Conservation (phyloP, 2,888 invertebrate genomes). For the Hyposoter didymator region DNA sequence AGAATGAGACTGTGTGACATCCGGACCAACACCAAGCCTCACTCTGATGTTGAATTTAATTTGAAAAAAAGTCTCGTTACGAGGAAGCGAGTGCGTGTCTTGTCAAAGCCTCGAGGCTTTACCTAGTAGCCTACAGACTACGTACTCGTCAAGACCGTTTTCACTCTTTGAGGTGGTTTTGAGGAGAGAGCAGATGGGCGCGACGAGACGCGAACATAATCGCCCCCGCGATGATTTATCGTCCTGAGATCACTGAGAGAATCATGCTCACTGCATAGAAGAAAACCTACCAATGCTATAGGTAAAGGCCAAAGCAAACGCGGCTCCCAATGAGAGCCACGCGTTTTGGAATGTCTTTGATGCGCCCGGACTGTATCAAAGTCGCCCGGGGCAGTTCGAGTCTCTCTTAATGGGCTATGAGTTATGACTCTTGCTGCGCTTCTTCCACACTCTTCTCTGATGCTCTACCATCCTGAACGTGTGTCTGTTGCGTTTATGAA, state of each 20-base stretch:
- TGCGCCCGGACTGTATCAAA: constrained; percentile 81
- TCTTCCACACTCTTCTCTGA: constrained; percentile 59
- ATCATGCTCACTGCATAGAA: background rate
- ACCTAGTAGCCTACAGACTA: constrained; percentile 36
- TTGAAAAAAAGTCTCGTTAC: constrained; percentile 41
- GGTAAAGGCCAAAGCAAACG: constrained; percentile 16
- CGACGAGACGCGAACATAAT: constrained; percentile 69
- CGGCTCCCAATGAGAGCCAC: constrained; percentile 38
- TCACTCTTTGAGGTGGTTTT: constrained; percentile 50
- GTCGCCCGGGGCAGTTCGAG: constrained; percentile 78
- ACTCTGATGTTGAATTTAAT: constrained; percentile 51
- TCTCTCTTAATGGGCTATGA: constrained; percentile 82
- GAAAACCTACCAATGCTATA: constrained; percentile 14
- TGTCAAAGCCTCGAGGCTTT: constrained; percentile 49
- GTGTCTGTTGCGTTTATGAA: constrained; percentile 52
- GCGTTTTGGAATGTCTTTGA: constrained; percentile 81
- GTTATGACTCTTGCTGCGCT: constrained; percentile 77
- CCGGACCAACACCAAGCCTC: background rate
- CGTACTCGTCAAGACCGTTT: constrained; percentile 28
- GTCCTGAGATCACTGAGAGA: constrained; percentile 56
- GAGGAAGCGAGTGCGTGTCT: constrained; percentile 42
- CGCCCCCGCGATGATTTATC: constrained; percentile 69
- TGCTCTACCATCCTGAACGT: constrained; percentile 21
- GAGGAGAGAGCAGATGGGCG: constrained; percentile 63
- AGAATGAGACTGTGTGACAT: constrained; percentile 39